Conservation (phyloP, 2,888 invertebrate genomes). For the Hyles lineata region DNA sequence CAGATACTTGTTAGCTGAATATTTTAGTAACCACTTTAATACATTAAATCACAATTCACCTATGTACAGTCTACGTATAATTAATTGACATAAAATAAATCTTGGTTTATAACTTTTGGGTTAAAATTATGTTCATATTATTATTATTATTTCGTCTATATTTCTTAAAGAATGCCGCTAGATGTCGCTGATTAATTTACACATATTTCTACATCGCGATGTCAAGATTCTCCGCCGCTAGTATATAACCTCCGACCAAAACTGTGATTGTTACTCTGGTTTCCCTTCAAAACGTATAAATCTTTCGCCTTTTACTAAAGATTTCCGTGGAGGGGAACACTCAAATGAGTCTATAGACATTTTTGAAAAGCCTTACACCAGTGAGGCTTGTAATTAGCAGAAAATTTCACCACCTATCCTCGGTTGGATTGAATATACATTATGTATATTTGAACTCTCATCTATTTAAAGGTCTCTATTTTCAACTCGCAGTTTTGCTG, state of each 20-base stretch:
- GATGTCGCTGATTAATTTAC: constrained; percentile 35
- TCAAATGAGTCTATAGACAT: constrained; percentile 86
- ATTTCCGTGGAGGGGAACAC: constrained; percentile 91
- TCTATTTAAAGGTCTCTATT: too few species aligned
- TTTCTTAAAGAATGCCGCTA: constrained; percentile 22
- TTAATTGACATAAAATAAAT: too few species aligned
- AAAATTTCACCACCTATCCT: too few species aligned
- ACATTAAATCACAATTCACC: too few species aligned
- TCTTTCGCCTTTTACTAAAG: constrained; percentile 93
- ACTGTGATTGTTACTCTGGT: constrained; percentile 76
- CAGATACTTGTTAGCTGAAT: neutral
- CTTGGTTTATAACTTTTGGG: too few species aligned
- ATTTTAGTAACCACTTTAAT: too few species aligned
- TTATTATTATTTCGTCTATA: neutral
- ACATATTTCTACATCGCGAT: constrained; percentile 39
- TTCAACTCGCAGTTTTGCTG: too few species aligned
- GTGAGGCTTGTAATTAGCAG: too few species aligned
- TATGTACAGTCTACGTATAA: too few species aligned
- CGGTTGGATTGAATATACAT: too few species aligned
- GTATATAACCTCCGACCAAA: too few species aligned
- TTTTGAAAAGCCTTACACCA: constrained; percentile 44
- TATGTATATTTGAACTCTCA: too few species aligned
- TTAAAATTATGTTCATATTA: neutral
- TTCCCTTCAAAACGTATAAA: constrained; percentile 89
- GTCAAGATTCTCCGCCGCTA: constrained; percentile 35